These are phyloP conservation scores for Scaptomyza graminum DNA, from an alignment of 1,140 invertebrate species.

Conservation along the genomic window DNA sequence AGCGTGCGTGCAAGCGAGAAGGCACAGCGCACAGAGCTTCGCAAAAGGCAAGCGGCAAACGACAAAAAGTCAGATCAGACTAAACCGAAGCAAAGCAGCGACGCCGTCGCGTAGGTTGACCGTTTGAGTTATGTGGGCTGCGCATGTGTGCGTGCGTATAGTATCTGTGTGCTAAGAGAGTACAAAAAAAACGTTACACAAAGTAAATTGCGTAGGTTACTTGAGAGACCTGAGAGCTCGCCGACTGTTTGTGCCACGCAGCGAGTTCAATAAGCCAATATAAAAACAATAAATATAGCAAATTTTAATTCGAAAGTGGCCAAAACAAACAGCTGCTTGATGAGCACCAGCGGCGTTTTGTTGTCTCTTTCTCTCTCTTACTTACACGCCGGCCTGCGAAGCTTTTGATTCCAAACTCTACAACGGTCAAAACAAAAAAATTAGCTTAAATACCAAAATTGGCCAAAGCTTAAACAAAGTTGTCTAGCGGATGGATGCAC, in stretches of 20 bases:
- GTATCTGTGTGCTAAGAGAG: slow-evolving; percentile 31
- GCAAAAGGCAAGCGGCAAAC: slow-evolving; percentile 58
- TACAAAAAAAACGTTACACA: slow-evolving; percentile 33
- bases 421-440: slow-evolving; percentile 24
- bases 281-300: slow-evolving; percentile 50
- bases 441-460: slow-evolving; percentile 54
- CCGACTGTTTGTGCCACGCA: slow-evolving; percentile 58
- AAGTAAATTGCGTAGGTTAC: slow-evolving; percentile 59
- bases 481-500: slow-evolving; percentile 68
- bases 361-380: neutral
- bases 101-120: slow-evolving; percentile 56
- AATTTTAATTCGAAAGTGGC: slow-evolving; percentile 58
- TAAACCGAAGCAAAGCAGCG: slow-evolving; percentile 16
- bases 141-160: slow-evolving; percentile 2
- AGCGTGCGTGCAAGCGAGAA: slow-evolving; percentile 59
- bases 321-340: slow-evolving; percentile 69
- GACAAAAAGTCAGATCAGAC: slow-evolving; percentile 35
- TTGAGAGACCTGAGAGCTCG: slow-evolving; percentile 16
- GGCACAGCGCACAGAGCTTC: slow-evolving; percentile 39
- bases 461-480: slow-evolving; percentile 14
- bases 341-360: slow-evolving; percentile 42
- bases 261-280: slow-evolving; percentile 78
- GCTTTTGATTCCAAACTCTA: neutral
- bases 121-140: slow-evolving; percentile 35
- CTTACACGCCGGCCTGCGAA: slow-evolving; percentile 1